phyloP scores from a whole-genome alignment of 2,113 vertebrate genomes.

The Coptodon bakossiorum region DNA sequence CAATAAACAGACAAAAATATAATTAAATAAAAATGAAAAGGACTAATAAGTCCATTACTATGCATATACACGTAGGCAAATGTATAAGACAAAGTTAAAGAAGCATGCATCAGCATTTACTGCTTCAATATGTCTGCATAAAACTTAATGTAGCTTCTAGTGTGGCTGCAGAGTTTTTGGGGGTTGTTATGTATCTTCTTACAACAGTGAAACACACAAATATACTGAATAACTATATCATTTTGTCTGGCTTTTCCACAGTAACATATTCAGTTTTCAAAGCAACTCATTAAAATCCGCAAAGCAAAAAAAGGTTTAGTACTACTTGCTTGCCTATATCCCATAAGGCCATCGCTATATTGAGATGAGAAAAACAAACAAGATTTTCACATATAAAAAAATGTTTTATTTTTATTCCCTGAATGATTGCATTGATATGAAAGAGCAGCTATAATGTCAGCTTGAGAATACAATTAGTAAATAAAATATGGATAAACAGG shows the following conservation, averaged over 20 bases:
- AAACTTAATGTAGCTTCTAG: neutral
- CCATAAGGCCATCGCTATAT: neutral
- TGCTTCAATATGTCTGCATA: neutral
- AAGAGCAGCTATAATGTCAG: neutral
- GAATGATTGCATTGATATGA: slow-evolving; percentile 7
- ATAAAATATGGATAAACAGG: neutral
- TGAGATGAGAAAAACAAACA: neutral
- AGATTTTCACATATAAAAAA: neutral
- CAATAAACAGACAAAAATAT: neutral
- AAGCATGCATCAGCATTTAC: neutral
- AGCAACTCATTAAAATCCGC: neutral
- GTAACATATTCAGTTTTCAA: neutral
- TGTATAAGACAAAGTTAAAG: neutral
- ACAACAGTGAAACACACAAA: neutral
- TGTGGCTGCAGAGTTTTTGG: neutral
- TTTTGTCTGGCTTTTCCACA: neutral
- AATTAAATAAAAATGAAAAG: neutral
- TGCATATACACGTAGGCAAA: neutral
- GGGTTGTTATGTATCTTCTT: neutral
- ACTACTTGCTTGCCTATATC: neutral
- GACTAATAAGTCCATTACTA: neutral
- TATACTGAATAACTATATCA: neutral
- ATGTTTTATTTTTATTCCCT: slow-evolving; percentile 8
- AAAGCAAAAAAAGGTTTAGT: neutral
- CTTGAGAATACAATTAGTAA: slow-evolving; percentile 10